These are phyloP conservation scores for Oryzias melastigma DNA, from an alignment of 2,113 vertebrate genomes.

Conservation along the genomic window DNA sequence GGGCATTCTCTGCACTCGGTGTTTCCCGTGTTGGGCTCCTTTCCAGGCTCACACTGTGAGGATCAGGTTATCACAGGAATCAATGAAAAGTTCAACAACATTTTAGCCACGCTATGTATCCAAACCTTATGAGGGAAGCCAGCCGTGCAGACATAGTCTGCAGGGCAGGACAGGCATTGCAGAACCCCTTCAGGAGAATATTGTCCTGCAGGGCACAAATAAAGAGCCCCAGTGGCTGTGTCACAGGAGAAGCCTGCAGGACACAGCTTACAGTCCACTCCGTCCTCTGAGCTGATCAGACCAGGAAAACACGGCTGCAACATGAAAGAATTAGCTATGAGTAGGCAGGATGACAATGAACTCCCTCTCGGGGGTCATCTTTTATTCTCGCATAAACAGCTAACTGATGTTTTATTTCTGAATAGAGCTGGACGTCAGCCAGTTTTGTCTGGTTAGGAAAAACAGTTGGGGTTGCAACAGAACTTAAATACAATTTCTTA, in stretches of 20 bases:
- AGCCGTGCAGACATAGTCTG: slow-evolving; percentile 73
- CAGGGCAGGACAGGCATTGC: slow-evolving; percentile 78
- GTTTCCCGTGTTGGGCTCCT: slow-evolving; percentile 69
- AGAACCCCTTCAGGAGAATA: slow-evolving; percentile 79
- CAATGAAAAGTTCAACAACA: no score
- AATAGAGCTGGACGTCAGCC: not conserved
- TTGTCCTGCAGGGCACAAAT: slow-evolving; percentile 75
- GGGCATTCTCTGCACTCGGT: slow-evolving; percentile 66
- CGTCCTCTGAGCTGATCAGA: slow-evolving; percentile 78
- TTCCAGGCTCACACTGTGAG: slow-evolving; percentile 68
- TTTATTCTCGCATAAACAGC: not conserved
- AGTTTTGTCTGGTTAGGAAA: no score
- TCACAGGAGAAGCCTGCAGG: slow-evolving; percentile 83
- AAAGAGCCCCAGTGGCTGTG: slow-evolving; percentile 51
- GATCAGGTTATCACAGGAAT: not conserved
- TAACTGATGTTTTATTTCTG: not conserved
- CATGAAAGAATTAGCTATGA: slow-evolving; percentile 3
- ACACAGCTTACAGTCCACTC: slow-evolving; percentile 77
- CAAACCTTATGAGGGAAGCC: slow-evolving; percentile 75
- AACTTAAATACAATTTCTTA: no score
- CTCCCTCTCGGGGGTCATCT: not conserved
- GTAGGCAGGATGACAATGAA: not conserved
- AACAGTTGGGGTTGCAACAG: no score
- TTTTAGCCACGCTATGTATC: not conserved
- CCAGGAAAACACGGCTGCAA: slow-evolving; percentile 80